These are phyloP conservation scores for Pteropus alecto DNA, from an alignment of 2,113 vertebrate species.

Conservation along the genomic window DNA sequence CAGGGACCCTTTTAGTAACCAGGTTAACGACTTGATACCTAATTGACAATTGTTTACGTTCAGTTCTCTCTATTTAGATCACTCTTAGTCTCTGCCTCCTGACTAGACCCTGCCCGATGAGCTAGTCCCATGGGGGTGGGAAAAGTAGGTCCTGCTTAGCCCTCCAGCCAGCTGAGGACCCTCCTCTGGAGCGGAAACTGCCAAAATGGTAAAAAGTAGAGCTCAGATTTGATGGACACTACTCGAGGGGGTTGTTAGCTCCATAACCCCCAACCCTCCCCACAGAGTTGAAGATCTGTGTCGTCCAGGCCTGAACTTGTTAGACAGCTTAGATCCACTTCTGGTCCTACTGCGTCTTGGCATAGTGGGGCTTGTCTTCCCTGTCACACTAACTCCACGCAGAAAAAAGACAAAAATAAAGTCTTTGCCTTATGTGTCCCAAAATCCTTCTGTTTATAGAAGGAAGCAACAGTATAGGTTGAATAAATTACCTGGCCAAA, in stretches of 20 bases:
- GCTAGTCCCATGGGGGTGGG: not conserved
- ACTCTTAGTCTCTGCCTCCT: not conserved
- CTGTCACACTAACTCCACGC: not conserved
- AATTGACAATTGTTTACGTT: not conserved
- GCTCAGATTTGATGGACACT: not conserved
- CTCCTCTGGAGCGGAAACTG: not conserved
- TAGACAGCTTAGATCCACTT: not conserved
- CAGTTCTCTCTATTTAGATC: not conserved
- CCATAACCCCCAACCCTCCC: not conserved
- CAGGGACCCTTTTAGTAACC: not conserved
- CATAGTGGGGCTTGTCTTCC: not conserved
- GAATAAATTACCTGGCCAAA: slow-evolving; percentile 11
- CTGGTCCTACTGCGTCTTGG: not conserved
- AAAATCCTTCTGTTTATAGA: slow-evolving; percentile 6
- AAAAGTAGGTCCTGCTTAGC: not conserved
- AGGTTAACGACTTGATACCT: not conserved
- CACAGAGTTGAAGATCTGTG: not conserved
- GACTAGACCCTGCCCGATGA: not conserved
- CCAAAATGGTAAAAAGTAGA: not conserved
- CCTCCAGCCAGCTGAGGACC: not conserved
- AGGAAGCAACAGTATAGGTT: not conserved
- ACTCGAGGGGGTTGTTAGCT: not conserved
- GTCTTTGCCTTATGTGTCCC: not conserved
- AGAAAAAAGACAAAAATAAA: not conserved
- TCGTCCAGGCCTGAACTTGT: not conserved